Percentiles rank a stretch among this genome's conserved stretches.
Evolutionary conservation across 1,140 invertebrate species (phyloP).

Genomic region (Fopius arisanus): DNA sequence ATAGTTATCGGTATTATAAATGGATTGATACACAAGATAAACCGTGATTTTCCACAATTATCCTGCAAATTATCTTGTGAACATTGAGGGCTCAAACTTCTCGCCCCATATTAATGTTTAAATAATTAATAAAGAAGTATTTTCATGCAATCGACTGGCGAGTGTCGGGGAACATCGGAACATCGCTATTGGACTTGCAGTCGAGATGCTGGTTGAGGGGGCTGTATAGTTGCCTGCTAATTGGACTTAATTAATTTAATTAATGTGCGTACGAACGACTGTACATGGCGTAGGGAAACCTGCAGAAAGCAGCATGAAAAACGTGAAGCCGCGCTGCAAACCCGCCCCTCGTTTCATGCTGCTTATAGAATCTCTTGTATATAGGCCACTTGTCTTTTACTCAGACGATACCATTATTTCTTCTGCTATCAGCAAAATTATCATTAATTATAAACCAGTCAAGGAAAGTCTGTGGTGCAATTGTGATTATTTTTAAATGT

Average conservation of each 20-base stretch:
- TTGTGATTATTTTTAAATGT: too few species aligned
- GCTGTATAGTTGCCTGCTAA: conserved; percentile 28
- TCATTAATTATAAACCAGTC: too few species aligned
- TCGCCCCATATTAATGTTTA: neutral
- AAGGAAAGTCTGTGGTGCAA: too few species aligned
- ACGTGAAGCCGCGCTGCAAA: conserved; percentile 24
- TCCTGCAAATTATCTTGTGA: too few species aligned
- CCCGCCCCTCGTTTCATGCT: neutral
- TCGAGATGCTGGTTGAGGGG: neutral
- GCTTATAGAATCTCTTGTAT: neutral
- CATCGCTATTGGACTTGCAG: neutral
- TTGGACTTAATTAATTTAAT: conserved; percentile 47
- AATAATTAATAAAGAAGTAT: neutral
- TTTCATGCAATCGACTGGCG: neutral
- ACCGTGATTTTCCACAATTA: too few species aligned
- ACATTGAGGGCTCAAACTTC: neutral
- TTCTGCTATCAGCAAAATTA: too few species aligned
- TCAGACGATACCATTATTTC: neutral
- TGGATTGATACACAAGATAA: too few species aligned
- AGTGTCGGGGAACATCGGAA: neutral
- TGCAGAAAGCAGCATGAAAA: conserved; percentile 35
- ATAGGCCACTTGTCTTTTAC: neutral
- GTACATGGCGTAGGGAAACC: conserved; percentile 27
- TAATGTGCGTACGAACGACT: conserved; percentile 38
- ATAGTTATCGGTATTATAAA: neutral